These are phyloP conservation scores for Choreutis nemorana DNA, from an alignment of 2,888 invertebrate species.

Conservation along the genomic window DNA sequence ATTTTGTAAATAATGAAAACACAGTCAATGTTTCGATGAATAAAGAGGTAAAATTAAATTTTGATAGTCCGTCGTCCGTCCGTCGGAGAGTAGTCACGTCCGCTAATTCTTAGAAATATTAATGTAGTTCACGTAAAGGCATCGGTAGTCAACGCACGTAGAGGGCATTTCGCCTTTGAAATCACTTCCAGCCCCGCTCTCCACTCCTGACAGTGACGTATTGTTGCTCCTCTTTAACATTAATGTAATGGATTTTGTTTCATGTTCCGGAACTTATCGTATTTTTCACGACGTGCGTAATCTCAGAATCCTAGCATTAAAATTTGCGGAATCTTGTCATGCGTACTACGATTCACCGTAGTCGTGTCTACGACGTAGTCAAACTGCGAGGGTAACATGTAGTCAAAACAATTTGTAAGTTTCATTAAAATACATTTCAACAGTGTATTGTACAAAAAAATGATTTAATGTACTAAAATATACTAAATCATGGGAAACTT, in stretches of 20 bases:
- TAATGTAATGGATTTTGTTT: conserved; percentile 60
- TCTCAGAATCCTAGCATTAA: conserved; percentile 21
- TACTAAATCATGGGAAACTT: too few species aligned
- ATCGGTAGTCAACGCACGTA: conserved; percentile 49
- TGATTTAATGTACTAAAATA: too few species aligned
- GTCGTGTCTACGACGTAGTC: too few species aligned
- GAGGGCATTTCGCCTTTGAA: conserved; percentile 53
- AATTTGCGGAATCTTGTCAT: too few species aligned
- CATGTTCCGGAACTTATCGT: conserved; percentile 48
- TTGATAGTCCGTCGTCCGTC: not conserved
- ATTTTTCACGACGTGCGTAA: conserved; percentile 39
- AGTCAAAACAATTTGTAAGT: too few species aligned
- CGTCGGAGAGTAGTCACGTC: conserved; percentile 20
- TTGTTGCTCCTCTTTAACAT: conserved; percentile 59
- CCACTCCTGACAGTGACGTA: conserved; percentile 54
- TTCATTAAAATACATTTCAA: too few species aligned
- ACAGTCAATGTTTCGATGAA: not conserved
- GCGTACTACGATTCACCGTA: too few species aligned
- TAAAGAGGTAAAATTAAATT: not conserved
- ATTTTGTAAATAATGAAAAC: not conserved
- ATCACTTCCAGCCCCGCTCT: conserved; percentile 54
- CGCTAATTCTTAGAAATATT: conserved; percentile 49
- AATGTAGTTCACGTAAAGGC: conserved; percentile 40
- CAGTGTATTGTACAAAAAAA: too few species aligned
- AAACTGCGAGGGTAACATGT: too few species aligned